Percentiles rank a stretch among this genome's conserved stretches.
These are phyloP conservation scores for Pseudomugil tenellus DNA, from an alignment of 2,797 vertebrate species.

Conservation along the genomic window DNA sequence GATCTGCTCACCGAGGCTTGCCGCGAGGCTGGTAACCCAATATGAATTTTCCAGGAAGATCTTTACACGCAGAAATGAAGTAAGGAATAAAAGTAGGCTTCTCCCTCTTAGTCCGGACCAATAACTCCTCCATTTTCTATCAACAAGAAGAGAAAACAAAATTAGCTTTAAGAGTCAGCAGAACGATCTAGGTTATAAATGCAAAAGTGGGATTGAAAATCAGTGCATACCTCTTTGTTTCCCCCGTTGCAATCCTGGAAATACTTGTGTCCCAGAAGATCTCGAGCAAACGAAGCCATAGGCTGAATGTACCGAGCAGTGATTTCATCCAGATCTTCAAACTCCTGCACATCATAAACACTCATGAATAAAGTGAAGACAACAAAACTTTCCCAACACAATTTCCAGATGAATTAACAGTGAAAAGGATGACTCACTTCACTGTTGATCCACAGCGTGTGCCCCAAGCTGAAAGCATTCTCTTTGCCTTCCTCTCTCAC, in stretches of 20 bases:
- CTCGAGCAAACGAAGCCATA: constrained; percentile 97
- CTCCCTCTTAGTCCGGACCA: constrained; percentile 94
- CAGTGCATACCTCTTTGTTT: constrained; percentile 87
- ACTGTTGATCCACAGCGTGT: constrained; percentile 96
- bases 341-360: constrained; percentile 85
- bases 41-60: constrained; percentile 98
- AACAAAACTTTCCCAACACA: background rate
- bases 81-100: constrained; percentile 99
- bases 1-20: constrained; percentile 91
- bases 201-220: background rate
- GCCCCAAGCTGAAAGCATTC: constrained; percentile 97
- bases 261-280: constrained; percentile 95
- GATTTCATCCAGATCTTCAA: constrained; percentile 99
- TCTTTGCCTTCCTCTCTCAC: constrained; percentile 98
- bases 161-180: background rate
- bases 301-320: constrained; percentile 97
- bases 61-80: constrained; percentile 94
- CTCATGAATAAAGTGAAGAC: background rate
- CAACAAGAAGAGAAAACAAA: constrained; percentile 12
- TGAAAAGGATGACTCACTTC: constrained; percentile 80
- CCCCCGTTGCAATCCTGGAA: constrained; percentile 94
- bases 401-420: background rate
- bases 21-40: constrained; percentile 98
- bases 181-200: background rate
- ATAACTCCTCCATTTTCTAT: constrained; percentile 97